These are phyloP conservation scores for Sarotherodon lohbergeri DNA, from an alignment of 2,113 vertebrate species.

Conservation along the genomic window DNA sequence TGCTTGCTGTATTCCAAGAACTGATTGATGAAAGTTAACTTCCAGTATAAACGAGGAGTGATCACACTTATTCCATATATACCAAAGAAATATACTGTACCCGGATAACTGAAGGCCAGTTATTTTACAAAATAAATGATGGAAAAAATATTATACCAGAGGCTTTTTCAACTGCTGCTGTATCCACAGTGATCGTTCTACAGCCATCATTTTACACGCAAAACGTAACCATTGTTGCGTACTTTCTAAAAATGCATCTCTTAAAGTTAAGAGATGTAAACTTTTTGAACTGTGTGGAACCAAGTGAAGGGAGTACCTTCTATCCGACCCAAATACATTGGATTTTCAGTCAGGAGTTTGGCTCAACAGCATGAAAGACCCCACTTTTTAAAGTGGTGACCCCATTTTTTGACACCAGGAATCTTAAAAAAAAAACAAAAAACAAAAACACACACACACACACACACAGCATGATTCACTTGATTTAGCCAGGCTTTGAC, in stretches of 20 bases:
- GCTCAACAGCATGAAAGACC: not conserved
- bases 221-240: not conserved
- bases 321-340: not conserved
- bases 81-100: not conserved
- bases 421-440: not conserved
- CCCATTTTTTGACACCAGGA: not conserved
- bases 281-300: not conserved
- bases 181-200: not conserved
- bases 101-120: not conserved
- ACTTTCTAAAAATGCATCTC: not conserved
- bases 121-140: not conserved
- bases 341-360: not conserved
- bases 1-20: not conserved
- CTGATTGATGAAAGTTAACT: not conserved
- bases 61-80: not conserved
- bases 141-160: not conserved
- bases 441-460: no score
- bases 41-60: not conserved
- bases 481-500: no score
- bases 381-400: not conserved
- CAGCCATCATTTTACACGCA: not conserved
- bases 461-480: no score
- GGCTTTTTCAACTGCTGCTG: not conserved
- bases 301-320: not conserved
- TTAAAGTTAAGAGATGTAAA: not conserved